These are phyloP conservation scores for Ostrea edulis DNA, from an alignment of 1,140 invertebrate species.

Conservation along the genomic window DNA sequence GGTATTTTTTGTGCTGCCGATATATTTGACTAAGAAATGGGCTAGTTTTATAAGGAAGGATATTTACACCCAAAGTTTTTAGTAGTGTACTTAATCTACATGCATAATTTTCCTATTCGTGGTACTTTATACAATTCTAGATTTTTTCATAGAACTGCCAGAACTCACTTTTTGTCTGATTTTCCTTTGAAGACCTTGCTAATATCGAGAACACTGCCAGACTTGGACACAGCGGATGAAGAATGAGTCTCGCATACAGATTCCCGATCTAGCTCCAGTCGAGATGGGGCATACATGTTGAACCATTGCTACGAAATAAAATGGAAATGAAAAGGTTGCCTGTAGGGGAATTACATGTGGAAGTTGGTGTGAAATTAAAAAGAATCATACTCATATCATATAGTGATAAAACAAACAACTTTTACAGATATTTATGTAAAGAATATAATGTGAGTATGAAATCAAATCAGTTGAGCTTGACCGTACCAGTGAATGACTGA, in stretches of 20 bases:
- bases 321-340: background rate
- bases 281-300: constrained; percentile 74
- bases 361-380: too few species aligned
- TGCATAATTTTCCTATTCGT: background rate
- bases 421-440: too few species aligned
- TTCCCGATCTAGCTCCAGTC: constrained; percentile 70
- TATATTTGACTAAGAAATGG: too few species aligned
- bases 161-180: constrained; percentile 73
- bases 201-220: constrained; percentile 67
- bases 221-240: constrained; percentile 1
- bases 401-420: too few species aligned
- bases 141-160: background rate
- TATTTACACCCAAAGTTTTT: too few species aligned
- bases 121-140: background rate
- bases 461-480: too few species aligned
- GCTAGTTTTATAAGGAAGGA: too few species aligned
- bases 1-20: too few species aligned
- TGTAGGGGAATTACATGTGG: background rate
- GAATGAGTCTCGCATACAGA: constrained; percentile 45
- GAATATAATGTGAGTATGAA: too few species aligned
- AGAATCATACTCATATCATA: too few species aligned
- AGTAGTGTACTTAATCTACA: too few species aligned
- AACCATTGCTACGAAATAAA: constrained; percentile 74
- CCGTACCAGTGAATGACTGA: too few species aligned
- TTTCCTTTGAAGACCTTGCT: constrained; percentile 76